Percentiles rank a stretch among this genome's conserved stretches.
Conservation (phyloP, 1,140 invertebrate genomes). For the Sarcophaga bullata region DNA sequence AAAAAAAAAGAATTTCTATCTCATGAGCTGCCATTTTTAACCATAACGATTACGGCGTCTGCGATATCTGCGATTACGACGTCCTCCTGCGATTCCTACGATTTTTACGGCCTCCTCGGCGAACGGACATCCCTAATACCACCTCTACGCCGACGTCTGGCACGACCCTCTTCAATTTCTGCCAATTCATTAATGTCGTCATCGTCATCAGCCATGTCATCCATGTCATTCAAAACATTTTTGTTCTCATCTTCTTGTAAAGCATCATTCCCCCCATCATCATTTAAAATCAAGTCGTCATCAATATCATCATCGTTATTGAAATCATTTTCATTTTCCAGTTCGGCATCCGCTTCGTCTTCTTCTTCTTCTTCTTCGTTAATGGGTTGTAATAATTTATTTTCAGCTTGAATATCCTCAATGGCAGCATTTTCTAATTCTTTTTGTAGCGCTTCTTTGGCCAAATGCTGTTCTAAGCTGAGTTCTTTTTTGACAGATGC, state of each 20-base stretch:
- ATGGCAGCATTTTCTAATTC: background rate
- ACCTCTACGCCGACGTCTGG: background rate
- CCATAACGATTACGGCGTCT: slow-evolving; percentile 6
- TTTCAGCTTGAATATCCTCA: background rate
- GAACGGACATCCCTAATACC: background rate
- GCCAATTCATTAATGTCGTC: background rate
- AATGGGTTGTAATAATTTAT: too few relatives aligned
- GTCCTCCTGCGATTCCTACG: background rate
- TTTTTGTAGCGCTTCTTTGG: too few relatives aligned
- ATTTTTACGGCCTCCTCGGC: background rate
- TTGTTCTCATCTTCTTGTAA: too few relatives aligned
- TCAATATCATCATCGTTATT: background rate
- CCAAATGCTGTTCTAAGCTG: too few relatives aligned
- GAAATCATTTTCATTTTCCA: background rate
- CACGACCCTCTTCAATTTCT: background rate
- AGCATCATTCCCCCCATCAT: background rate
- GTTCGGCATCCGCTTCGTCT: background rate
- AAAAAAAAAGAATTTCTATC: too few relatives aligned
- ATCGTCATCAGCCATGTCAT: background rate
- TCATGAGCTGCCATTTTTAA: background rate
- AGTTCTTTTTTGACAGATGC: background rate
- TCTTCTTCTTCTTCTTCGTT: too few relatives aligned
- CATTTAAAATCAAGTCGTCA: background rate
- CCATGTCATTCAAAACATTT: background rate
- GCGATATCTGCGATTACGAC: slow-evolving; percentile 1